Percentiles rank a stretch among this genome's conserved stretches.
Evolutionary conservation across 2,888 invertebrate species (phyloP).

Genomic region (Apotomis betuletana): DNA sequence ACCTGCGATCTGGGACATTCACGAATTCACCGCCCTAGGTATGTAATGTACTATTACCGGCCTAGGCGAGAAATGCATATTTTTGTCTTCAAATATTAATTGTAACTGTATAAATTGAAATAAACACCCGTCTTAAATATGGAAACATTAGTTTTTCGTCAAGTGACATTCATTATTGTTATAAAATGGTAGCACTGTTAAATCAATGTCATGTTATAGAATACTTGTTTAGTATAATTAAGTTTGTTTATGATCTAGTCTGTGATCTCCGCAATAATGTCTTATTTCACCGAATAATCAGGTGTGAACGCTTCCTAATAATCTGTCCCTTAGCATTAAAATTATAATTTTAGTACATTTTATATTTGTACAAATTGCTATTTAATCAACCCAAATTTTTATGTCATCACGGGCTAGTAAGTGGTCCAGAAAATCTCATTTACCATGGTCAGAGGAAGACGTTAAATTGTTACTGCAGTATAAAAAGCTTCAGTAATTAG

Average conservation of each 20-base stretch:
- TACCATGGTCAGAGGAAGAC: too few species aligned
- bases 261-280: slow-evolving; percentile 78
- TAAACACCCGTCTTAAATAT: too few species aligned
- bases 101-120: too few species aligned
- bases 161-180: background rate
- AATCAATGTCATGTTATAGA: slow-evolving; percentile 9
- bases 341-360: slow-evolving; percentile 35
- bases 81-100: too few species aligned
- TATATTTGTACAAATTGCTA: slow-evolving; percentile 6
- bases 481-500: too few species aligned
- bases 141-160: too few species aligned
- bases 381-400: background rate
- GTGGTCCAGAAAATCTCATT: background rate
- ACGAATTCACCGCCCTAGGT: too few species aligned
- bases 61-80: too few species aligned
- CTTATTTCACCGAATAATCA: slow-evolving; percentile 46
- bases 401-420: background rate
- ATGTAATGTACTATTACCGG: too few species aligned
- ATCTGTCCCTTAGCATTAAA: slow-evolving; percentile 63
- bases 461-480: too few species aligned
- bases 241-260: slow-evolving; percentile 75
- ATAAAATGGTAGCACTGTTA: background rate
- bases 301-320: slow-evolving; percentile 62
- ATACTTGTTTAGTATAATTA: slow-evolving; percentile 22
- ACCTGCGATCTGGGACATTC: too few species aligned